phyloP scores from a whole-genome alignment of 2,888 invertebrate genomes.

The Leucania comma region DNA sequence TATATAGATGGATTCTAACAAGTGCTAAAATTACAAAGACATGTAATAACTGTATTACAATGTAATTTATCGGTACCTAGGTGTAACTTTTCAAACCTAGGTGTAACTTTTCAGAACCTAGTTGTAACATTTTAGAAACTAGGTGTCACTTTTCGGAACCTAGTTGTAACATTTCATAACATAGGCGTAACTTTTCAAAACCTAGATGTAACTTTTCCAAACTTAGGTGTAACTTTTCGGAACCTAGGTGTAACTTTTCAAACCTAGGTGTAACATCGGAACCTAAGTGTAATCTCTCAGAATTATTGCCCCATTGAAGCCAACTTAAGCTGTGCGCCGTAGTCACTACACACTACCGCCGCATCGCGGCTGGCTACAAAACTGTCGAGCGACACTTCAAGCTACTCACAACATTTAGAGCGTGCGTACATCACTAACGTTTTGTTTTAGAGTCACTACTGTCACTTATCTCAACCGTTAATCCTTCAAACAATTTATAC shows the following conservation, averaged over 20 bases:
- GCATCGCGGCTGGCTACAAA: conserved; percentile 69
- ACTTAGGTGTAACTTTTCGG: conserved; percentile 24
- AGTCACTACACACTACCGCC: conserved; percentile 87
- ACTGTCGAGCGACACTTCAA: conserved; percentile 90
- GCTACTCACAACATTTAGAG: conserved; percentile 69
- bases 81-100: conserved; percentile 63
- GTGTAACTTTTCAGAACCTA: conserved; percentile 62
- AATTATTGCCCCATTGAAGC: conserved; percentile 83
- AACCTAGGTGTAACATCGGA: conserved; percentile 62
- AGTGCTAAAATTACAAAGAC: conserved; percentile 75
- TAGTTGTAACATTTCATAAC: conserved; percentile 25
- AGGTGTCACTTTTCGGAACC: conserved; percentile 28
- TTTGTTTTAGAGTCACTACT: conserved; percentile 24
- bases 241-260: conserved; percentile 29
- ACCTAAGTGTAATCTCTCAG: conserved; percentile 77
- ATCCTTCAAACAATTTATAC: not conserved
- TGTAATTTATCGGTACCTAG: conserved; percentile 56
- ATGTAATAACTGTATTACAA: conserved; percentile 70
- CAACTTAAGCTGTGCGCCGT: conserved; percentile 88
- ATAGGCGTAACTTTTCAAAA: conserved; percentile 34
- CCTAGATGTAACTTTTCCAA: conserved; percentile 41
- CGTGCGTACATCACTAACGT: conserved; percentile 46
- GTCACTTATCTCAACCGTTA: conserved; percentile 26
- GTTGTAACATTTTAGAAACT: conserved; percentile 23
- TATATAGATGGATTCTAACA: conserved; percentile 75